Percentiles rank a stretch among this genome's conserved stretches.
phyloP scores from a whole-genome alignment of 1,140 invertebrate genomes.

The Stenopsyche tienmushanensis region DNA sequence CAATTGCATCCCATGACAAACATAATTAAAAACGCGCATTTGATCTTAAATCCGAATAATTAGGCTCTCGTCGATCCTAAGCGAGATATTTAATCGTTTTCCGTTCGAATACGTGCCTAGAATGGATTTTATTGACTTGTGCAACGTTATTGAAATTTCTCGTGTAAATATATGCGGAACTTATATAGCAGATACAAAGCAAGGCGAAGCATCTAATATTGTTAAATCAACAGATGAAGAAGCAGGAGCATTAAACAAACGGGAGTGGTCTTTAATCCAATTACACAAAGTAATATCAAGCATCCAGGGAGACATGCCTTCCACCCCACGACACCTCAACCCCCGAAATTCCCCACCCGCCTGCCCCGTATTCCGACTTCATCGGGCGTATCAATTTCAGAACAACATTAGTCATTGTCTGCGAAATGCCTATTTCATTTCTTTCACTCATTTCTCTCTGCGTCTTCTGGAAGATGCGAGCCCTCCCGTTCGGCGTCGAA shows the following conservation, averaged over 20 bases:
- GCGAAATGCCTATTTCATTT: slow-evolving; percentile 35
- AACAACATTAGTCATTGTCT: slow-evolving; percentile 43
- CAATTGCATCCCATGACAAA: not conserved
- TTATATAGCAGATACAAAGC: slow-evolving; percentile 8
- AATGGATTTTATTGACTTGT: too few relatives aligned
- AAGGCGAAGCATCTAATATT: slow-evolving; percentile 33
- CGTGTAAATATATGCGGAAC: not conserved
- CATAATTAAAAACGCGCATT: too few relatives aligned
- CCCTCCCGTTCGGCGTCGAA: slow-evolving; percentile 9
- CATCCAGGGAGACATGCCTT: slow-evolving; percentile 15
- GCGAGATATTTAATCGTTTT: too few relatives aligned
- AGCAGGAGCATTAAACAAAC: slow-evolving; percentile 38
- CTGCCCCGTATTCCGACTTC: slow-evolving; percentile 20
- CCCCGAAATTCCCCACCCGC: not conserved
- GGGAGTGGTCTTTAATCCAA: slow-evolving; percentile 43
- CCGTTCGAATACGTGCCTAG: too few relatives aligned
- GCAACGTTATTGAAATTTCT: not conserved
- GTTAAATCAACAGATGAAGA: slow-evolving; percentile 41
- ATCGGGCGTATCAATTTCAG: slow-evolving; percentile 41
- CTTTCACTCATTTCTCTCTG: slow-evolving; percentile 33
- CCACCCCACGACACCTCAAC: not conserved
- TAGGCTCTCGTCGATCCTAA: too few relatives aligned
- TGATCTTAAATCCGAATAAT: too few relatives aligned
- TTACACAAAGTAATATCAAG: slow-evolving; percentile 41
- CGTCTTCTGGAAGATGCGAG: too few relatives aligned